phyloP scores from a whole-genome alignment of 2,888 invertebrate species.

The Drosophila helvetica region DNA sequence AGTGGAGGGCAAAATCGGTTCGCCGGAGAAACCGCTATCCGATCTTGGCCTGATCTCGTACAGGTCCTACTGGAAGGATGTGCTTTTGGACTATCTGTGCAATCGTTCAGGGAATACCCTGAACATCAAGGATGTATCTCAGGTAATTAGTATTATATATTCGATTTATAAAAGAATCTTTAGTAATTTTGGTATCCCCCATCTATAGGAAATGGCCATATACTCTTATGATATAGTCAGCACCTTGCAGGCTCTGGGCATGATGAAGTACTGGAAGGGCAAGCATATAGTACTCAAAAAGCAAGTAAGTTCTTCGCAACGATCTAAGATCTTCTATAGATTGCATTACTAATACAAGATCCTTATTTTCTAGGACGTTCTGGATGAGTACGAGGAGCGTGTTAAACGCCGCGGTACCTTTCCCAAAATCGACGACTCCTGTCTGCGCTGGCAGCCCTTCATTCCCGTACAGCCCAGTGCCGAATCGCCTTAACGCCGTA shows the following conservation, averaged over 20 bases:
- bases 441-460: slow-evolving; percentile 95
- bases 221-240: slow-evolving; percentile 99
- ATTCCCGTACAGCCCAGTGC: slow-evolving; percentile 85
- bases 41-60: slow-evolving; percentile 99
- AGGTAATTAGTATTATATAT: slow-evolving; percentile 66
- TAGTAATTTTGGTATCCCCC: neutral
- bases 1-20: slow-evolving; percentile 98
- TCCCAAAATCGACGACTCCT: slow-evolving; percentile 94
- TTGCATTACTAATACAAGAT: neutral
- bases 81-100: slow-evolving; percentile 94
- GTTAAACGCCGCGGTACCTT: slow-evolving; percentile 91
- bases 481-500: slow-evolving; percentile 74
- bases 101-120: slow-evolving; percentile 94
- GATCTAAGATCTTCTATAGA: neutral
- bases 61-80: slow-evolving; percentile 99
- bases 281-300: slow-evolving; percentile 98
- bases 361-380: slow-evolving; percentile 88
- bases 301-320: slow-evolving; percentile 86
- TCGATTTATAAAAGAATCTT: neutral
- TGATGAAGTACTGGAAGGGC: slow-evolving; percentile 99
- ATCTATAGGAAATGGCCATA: slow-evolving; percentile 92
- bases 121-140: slow-evolving; percentile 93
- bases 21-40: slow-evolving; percentile 98
- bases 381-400: slow-evolving; percentile 95
- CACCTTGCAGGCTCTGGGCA: slow-evolving; percentile 96